A percentile compares a stretch with the other conserved stretches of the same genome.
phyloP scores from a whole-genome alignment of 1,140 invertebrate genomes.

The Leptoteleia sp. region DNA sequence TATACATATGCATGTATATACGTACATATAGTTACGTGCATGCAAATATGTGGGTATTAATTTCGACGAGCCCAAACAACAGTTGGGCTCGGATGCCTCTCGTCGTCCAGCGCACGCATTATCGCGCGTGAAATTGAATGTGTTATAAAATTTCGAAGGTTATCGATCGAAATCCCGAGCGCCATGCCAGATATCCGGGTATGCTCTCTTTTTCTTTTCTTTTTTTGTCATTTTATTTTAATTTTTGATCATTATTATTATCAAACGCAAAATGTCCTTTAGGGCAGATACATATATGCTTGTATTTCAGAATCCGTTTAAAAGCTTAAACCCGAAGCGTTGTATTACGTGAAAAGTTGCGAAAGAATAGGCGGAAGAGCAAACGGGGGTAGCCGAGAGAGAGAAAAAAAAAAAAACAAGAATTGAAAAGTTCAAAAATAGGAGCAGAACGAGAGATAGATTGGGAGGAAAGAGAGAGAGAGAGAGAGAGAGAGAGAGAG shows the following conservation, averaged over 20 bases:
- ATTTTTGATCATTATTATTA: no score
- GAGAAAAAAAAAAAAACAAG: slow-evolving; percentile 3
- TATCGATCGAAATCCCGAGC: slow-evolving; percentile 10
- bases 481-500: slow-evolving; percentile 20
- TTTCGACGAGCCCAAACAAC: no score
- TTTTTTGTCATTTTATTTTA: no score
- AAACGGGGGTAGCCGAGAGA: no score
- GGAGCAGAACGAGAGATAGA: no score
- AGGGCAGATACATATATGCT: neutral
- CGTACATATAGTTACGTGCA: slow-evolving; percentile 11
- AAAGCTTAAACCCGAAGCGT: slow-evolving; percentile 34
- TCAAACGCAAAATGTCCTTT: neutral
- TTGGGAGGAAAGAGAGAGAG: no score
- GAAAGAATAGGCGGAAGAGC: slow-evolving; percentile 12
- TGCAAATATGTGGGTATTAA: slow-evolving; percentile 30
- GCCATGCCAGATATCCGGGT: slow-evolving; percentile 2
- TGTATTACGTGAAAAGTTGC: slow-evolving; percentile 30
- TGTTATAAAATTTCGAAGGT: slow-evolving; percentile 18
- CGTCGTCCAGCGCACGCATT: no score
- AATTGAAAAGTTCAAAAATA: neutral
- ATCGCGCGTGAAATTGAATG: slow-evolving; percentile 1
- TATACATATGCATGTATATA: slow-evolving; percentile 13
- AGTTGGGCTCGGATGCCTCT: no score
- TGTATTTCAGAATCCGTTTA: slow-evolving; percentile 10
- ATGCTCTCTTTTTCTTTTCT: no score